A percentile compares a stretch with the other conserved stretches of the same genome.
These are phyloP conservation scores for Tubulanus polymorphus DNA, from an alignment of 2,888 invertebrate genomes.

Conservation along the genomic window DNA sequence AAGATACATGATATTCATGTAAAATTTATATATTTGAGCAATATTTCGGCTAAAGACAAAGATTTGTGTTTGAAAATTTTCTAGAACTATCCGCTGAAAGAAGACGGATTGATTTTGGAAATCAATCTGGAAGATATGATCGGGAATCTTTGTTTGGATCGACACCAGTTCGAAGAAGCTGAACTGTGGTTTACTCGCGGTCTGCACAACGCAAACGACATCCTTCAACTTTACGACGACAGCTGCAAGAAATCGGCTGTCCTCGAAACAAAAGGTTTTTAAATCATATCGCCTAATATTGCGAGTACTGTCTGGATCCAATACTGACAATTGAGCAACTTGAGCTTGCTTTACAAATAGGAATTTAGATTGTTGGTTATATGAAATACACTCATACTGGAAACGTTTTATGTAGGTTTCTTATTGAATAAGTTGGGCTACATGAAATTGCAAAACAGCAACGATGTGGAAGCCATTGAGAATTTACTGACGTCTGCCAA, in stretches of 20 bases:
- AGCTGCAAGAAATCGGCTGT: too few species aligned
- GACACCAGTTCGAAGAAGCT: slow-evolving; percentile 21
- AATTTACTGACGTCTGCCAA: slow-evolving; percentile 33
- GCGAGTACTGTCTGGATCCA: too few species aligned
- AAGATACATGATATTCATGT: too few species aligned
- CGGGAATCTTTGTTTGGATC: slow-evolving; percentile 25
- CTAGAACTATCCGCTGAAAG: slow-evolving; percentile 33
- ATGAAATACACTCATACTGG: neutral
- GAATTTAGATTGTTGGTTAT: neutral
- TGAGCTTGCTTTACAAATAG: too few species aligned
- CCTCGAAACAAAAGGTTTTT: slow-evolving; percentile 6
- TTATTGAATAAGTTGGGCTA: slow-evolving; percentile 33
- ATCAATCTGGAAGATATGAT: slow-evolving; percentile 29
- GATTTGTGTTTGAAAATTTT: too few species aligned
- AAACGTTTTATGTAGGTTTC: slow-evolving; percentile 23
- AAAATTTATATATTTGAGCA: too few species aligned
- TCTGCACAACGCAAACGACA: too few species aligned
- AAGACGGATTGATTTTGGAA: slow-evolving; percentile 25
- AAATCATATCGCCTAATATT: neutral
- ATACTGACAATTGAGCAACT: too few species aligned
- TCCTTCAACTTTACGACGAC: too few species aligned
- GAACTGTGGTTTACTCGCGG: slow-evolving; percentile 32
- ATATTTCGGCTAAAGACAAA: too few species aligned
- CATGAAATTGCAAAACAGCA: slow-evolving; percentile 25
- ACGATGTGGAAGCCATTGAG: slow-evolving; percentile 32